Percentiles rank a stretch among this genome's conserved stretches.
phyloP scores from a whole-genome alignment of 2,888 invertebrate species.

The Psylliodes chrysocephalus region DNA sequence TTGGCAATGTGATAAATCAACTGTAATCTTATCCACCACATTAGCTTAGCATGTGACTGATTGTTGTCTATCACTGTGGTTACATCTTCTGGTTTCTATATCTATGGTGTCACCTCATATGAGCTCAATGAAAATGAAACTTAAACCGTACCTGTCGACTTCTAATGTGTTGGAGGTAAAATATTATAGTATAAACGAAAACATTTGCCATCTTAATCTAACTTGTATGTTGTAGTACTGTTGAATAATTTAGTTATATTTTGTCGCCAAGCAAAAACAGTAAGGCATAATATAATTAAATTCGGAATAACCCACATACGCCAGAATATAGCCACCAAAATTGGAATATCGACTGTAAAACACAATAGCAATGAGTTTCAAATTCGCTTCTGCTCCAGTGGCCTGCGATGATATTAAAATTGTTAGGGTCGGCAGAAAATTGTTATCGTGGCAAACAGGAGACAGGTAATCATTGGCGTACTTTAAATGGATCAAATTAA shows the following conservation, averaged over 20 bases:
- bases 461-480: background rate
- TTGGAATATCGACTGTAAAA: constrained; percentile 14
- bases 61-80: too few relatives aligned
- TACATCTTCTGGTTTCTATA: too few relatives aligned
- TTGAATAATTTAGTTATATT: constrained; percentile 5
- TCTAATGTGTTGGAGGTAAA: constrained; percentile 21
- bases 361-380: constrained; percentile 13
- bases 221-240: constrained; percentile 6
- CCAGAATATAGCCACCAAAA: background rate
- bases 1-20: too few relatives aligned
- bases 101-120: too few relatives aligned
- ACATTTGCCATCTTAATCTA: constrained; percentile 26
- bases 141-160: constrained; percentile 3
- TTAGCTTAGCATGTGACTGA: too few relatives aligned
- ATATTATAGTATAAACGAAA: constrained; percentile 15
- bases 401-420: constrained; percentile 10
- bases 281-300: constrained; percentile 21
- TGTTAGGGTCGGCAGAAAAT: constrained; percentile 1
- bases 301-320: background rate
- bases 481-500: too few relatives aligned
- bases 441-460: background rate
- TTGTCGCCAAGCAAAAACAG: constrained; percentile 2
- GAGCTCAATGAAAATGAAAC: too few relatives aligned
- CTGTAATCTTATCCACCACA: too few relatives aligned
- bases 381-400: background rate